phyloP scores from a whole-genome alignment of 2,797 vertebrate genomes.

The Cheirogaleus major region DNA sequence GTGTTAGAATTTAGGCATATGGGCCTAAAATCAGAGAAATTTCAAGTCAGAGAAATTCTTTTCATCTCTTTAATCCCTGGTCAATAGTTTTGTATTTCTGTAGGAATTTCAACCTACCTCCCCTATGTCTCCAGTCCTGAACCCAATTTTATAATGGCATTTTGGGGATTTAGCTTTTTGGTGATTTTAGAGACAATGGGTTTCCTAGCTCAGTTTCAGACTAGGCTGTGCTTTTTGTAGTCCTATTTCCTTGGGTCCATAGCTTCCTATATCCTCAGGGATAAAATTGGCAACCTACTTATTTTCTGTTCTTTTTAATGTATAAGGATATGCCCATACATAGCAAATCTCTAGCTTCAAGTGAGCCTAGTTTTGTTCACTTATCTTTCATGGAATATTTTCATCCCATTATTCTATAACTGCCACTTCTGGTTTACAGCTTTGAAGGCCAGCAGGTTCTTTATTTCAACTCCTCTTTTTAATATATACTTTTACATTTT shows the following conservation, averaged over 20 bases:
- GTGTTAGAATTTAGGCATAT: neutral
- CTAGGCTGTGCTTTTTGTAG: neutral
- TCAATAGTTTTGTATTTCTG: neutral
- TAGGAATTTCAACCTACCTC: neutral
- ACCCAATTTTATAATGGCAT: neutral
- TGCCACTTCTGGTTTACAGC: neutral
- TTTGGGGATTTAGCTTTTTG: neutral
- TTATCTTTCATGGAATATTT: neutral
- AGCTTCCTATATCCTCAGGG: neutral
- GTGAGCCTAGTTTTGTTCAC: neutral
- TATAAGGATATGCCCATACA: neutral
- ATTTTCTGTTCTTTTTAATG: neutral
- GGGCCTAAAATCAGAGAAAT: neutral
- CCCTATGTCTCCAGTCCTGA: neutral
- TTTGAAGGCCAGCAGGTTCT: neutral
- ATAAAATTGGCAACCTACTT: neutral
- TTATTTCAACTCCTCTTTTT: neutral
- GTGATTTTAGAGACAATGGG: neutral
- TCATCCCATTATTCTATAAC: neutral
- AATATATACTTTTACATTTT: neutral
- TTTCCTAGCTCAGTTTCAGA: neutral
- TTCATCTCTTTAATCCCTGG: neutral
- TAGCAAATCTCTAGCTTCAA: neutral
- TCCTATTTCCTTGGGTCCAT: neutral
- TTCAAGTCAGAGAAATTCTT: neutral